Conservation (phyloP, 2,888 invertebrate species). For the Papilio elwesi region DNA sequence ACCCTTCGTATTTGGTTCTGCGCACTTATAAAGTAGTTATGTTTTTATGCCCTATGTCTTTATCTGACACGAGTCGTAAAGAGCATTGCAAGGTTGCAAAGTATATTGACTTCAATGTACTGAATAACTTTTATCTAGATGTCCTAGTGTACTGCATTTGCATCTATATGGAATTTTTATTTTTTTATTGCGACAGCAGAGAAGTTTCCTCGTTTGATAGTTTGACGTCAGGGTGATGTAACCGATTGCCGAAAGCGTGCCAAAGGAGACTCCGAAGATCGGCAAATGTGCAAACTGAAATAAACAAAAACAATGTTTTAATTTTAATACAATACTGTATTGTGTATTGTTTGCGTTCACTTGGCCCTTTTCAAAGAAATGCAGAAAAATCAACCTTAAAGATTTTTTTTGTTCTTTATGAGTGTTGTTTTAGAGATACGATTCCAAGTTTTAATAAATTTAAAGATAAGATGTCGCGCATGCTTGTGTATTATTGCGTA, state of each 20-base stretch:
- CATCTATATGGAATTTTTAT: constrained; percentile 53
- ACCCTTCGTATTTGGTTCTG: constrained; percentile 47
- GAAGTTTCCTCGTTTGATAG: constrained; percentile 63
- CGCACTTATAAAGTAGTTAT: constrained; percentile 66
- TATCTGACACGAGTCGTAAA: constrained; percentile 80
- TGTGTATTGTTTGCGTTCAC: constrained; percentile 7
- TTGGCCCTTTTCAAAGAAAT: constrained; percentile 8
- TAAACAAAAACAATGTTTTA: constrained; percentile 37
- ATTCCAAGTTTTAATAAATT: neutral
- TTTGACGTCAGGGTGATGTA: constrained; percentile 79
- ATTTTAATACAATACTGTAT: constrained; percentile 23
- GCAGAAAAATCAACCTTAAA: neutral
- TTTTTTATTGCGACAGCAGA: constrained; percentile 57
- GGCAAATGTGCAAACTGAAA: constrained; percentile 51
- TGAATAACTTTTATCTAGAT: constrained; percentile 75
- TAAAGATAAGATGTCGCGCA: neutral
- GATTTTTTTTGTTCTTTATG: neutral
- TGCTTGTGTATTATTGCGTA: neutral
- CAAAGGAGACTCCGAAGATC: constrained; percentile 62
- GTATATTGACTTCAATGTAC: constrained; percentile 81
- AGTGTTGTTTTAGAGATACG: neutral
- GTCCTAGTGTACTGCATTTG: constrained; percentile 69
- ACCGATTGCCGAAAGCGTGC: constrained; percentile 67
- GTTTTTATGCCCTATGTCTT: constrained; percentile 79
- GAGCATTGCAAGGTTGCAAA: constrained; percentile 82